These are phyloP conservation scores for Egretta garzetta DNA, from an alignment of 2,113 vertebrate genomes.

Conservation along the genomic window DNA sequence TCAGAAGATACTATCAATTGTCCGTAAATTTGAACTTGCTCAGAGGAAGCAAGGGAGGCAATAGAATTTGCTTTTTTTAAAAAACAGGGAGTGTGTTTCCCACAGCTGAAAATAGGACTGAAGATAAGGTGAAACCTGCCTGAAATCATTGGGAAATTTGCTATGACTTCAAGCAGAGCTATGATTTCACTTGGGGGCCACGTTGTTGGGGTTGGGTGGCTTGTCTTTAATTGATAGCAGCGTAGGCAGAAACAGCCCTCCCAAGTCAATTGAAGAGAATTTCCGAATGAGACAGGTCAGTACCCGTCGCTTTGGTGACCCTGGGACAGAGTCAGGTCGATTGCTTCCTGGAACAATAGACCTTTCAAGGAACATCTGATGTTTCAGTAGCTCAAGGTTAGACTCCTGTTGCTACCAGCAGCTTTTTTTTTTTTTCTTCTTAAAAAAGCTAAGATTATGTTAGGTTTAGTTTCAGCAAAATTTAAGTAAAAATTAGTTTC, in stretches of 20 bases:
- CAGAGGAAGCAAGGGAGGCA: not conserved
- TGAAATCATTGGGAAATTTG: not conserved
- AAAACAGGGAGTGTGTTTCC: slow-evolving; percentile 6
- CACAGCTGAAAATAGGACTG: not conserved
- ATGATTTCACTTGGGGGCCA: fast-evolving
- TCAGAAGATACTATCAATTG: slow-evolving; percentile 11
- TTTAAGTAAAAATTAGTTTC: not conserved
- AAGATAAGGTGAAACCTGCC: not conserved
- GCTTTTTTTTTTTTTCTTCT: not conserved
- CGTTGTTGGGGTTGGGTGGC: fast-evolving
- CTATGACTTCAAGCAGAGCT: not conserved
- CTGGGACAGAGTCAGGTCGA: not conserved
- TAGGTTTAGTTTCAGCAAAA: not conserved
- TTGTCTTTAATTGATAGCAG: not conserved
- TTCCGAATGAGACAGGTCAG: not conserved
- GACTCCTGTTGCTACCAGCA: not conserved
- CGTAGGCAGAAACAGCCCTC: not conserved
- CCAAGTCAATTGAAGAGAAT: not conserved
- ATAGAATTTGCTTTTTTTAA: not conserved
- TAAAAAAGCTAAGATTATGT: not conserved
- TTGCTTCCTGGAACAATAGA: not conserved
- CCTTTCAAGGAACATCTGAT: not conserved
- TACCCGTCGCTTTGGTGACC: not conserved
- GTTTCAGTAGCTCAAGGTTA: not conserved
- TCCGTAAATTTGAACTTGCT: not conserved